A percentile compares a stretch with the other conserved stretches of the same genome.
Evolutionary conservation across 2,888 invertebrate species (phyloP).

Genomic region (Peribatodes rhomboidaria): DNA sequence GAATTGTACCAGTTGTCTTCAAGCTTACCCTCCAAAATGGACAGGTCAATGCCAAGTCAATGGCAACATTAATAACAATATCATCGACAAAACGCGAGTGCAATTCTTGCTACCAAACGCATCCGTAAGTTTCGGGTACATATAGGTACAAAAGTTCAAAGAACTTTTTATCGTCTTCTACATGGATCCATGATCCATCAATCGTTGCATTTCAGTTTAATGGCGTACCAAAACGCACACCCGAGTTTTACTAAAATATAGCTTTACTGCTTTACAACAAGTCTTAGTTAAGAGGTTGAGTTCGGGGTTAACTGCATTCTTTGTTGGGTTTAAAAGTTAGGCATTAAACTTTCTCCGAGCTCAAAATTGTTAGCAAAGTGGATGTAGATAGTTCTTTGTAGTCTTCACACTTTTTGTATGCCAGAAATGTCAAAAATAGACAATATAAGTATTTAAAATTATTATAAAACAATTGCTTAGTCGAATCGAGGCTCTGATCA

Average conservation of each 20-base stretch:
- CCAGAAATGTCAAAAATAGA: no score
- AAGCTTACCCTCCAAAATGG: slow-evolving; percentile 16
- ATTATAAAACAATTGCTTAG: no score
- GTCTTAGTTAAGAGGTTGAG: slow-evolving; percentile 42
- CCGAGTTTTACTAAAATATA: slow-evolving; percentile 32
- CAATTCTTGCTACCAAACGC: slow-evolving; percentile 41
- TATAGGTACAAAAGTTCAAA: slow-evolving; percentile 58
- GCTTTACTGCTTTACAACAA: slow-evolving; percentile 15
- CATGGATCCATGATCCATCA: slow-evolving; percentile 59
- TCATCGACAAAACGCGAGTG: slow-evolving; percentile 54
- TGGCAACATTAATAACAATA: slow-evolving; percentile 58
- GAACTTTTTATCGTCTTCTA: slow-evolving; percentile 66
- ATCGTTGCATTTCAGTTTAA: slow-evolving; percentile 71
- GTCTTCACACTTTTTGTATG: no score
- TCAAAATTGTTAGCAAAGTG: not conserved
- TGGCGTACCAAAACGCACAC: slow-evolving; percentile 62
- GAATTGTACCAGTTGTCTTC: not conserved
- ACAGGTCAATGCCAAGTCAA: slow-evolving; percentile 53
- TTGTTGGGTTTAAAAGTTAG: not conserved
- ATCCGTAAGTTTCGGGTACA: slow-evolving; percentile 51
- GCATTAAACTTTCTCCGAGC: slow-evolving; percentile 7
- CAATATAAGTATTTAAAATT: no score
- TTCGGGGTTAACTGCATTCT: slow-evolving; percentile 47
- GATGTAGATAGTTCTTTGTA: not conserved
- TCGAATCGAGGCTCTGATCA: no score